Evolutionary conservation across 2,113 vertebrate species (phyloP).

Genomic region (Orycteropus afer): DNA sequence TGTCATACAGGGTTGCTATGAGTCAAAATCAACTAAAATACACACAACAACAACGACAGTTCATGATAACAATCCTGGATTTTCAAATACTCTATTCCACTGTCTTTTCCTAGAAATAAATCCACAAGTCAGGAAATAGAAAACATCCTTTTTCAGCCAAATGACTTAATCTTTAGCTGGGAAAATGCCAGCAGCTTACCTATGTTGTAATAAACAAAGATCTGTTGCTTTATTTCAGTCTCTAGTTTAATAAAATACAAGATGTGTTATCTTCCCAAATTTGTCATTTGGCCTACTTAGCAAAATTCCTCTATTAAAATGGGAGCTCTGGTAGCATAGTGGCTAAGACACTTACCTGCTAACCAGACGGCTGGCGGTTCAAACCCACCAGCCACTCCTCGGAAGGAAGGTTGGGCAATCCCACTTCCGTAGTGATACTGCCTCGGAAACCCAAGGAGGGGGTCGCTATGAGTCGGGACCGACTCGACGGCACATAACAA

Average conservation of each 20-base stretch:
- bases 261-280: neutral
- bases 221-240: conserved; percentile 3
- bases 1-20: too few relatives aligned
- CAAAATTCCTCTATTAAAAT: conserved; percentile 12
- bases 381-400: too few relatives aligned
- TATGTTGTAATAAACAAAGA: neutral
- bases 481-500: too few relatives aligned
- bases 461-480: too few relatives aligned
- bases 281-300: neutral
- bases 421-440: too few relatives aligned
- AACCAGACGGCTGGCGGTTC: too few relatives aligned
- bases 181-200: neutral
- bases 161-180: neutral
- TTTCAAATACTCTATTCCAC: neutral
- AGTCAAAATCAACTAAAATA: too few relatives aligned
- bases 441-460: too few relatives aligned
- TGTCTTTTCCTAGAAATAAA: conserved; percentile 35
- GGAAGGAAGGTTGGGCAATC: too few relatives aligned
- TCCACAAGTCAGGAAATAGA: neutral
- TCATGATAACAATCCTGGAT: neutral
- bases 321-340: too few relatives aligned
- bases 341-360: too few relatives aligned
- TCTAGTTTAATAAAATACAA: conserved; percentile 1
- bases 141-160: conserved; percentile 5
- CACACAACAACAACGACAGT: neutral